Base-by-base conservation (phyloP, 2,113 vertebrate species). In the Microtus oregoni region DNA sequence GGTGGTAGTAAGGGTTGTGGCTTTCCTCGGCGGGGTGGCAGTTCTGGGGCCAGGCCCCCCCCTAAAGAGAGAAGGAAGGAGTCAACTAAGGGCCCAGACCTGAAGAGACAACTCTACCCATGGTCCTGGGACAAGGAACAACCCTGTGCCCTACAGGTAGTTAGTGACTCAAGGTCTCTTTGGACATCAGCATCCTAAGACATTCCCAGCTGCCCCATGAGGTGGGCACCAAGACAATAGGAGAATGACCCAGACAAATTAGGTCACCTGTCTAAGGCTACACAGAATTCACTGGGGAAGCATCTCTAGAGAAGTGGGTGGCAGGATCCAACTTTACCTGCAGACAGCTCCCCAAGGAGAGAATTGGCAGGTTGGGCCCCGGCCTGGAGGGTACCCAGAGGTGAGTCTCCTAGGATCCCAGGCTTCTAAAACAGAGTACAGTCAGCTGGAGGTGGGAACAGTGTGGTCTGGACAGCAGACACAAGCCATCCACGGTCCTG, bases 361-460 rank as follows among this genome's bases (percentile, higher is more conserved):
- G 98, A 65, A 99, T 99, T 92, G 98, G 98, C 68, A 98, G 98
- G 98, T 96, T 98, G 98, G 96, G 97, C 26, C 68, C 97, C 94
- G 11, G 97, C 98, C 89, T 87, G 98, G 96, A 98, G 96, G 70
- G 97, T 90, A 50, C 98, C 97, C 32, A 99, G 96, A 75, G 99
- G 99, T 81, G 98, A 99, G 73, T 99, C 99, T 88, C 99, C 99
- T 67, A 99, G 98, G 96, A 99, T 99, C 90, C 99, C 99, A 4
- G 99, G 98, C 98, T 99, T 99, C 98, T 98, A 97, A 4, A 10
- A 92, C 38, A 95, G 41, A 96, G 20, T 17, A 92, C 0, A 63
- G 11, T 65, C 50, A 93, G 85, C 65, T 88, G 87, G 5, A 78
- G 91, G 77, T 0, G 26, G 91, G n/a, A 61, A 76, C 0, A 0